Evolutionary conservation across 2,797 vertebrate species (phyloP).

Genomic region (Gymnocypris eckloni): DNA sequence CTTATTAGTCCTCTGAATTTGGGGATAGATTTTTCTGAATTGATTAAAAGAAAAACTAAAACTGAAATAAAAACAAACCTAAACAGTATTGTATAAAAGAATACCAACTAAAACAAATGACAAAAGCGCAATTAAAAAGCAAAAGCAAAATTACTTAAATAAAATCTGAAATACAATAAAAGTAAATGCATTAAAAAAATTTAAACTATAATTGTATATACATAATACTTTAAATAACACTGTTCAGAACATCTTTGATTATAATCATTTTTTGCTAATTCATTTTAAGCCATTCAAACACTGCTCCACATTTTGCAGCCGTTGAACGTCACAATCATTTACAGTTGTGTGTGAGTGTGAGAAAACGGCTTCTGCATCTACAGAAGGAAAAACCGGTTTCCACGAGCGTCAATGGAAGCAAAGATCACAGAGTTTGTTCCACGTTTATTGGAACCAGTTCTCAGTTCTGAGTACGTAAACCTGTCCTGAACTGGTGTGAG

Average conservation of each 20-base stretch:
- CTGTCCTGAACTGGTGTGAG: background rate
- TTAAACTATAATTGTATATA: background rate
- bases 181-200: background rate
- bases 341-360: slow-evolving; percentile 25
- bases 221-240: background rate
- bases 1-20: background rate
- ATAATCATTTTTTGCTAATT: background rate
- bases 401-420: slow-evolving; percentile 15
- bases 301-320: background rate
- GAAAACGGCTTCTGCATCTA: background rate
- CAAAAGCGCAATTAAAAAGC: too few relatives aligned
- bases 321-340: background rate
- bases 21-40: background rate
- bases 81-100: background rate
- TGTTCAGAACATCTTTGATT: background rate
- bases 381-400: background rate
- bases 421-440: slow-evolving; percentile 23
- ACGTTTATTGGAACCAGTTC: background rate
- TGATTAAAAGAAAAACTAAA: background rate
- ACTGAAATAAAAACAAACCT: background rate
- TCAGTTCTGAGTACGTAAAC: slow-evolving; percentile 2
- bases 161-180: background rate
- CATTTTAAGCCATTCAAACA: background rate
- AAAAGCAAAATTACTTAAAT: too few relatives aligned
- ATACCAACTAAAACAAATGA: background rate